Conservation (phyloP, 1,140 invertebrate species). For the Drosophila saltans region DNA sequence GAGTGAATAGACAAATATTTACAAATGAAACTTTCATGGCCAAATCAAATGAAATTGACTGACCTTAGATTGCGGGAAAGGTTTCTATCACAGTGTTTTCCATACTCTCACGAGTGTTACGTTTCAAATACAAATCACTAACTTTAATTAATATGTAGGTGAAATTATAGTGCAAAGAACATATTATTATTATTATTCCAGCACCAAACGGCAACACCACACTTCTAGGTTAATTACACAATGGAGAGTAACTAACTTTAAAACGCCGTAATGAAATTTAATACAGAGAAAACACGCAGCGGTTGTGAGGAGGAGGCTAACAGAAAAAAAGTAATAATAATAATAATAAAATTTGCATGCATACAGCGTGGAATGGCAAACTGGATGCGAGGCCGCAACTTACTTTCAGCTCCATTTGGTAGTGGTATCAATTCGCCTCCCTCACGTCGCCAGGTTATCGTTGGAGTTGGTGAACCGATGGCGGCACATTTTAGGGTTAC, state of each 20-base stretch:
- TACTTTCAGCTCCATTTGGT: conserved; percentile 86
- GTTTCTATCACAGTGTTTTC: no score
- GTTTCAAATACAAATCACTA: conserved; percentile 12
- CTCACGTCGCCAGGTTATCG: conserved; percentile 92
- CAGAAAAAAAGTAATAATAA: conserved; percentile 12
- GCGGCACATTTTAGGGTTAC: conserved; percentile 92
- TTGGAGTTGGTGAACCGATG: conserved; percentile 91
- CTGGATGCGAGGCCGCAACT: conserved; percentile 28
- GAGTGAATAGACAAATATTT: conserved; percentile 27
- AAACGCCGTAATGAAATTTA: conserved; percentile 57
- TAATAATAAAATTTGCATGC: conserved; percentile 38
- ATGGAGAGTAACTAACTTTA: conserved; percentile 34
- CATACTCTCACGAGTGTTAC: background rate
- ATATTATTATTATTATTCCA: conserved; percentile 23
- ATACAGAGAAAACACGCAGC: conserved; percentile 53
- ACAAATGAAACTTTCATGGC: conserved; percentile 49
- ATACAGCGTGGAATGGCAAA: conserved; percentile 1
- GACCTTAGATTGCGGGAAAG: no score
- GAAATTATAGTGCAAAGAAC: conserved; percentile 36
- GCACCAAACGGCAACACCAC: background rate
- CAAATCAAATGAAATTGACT: conserved; percentile 9
- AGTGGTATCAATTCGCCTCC: conserved; percentile 88
- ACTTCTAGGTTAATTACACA: conserved; percentile 42
- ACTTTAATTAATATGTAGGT: conserved; percentile 9
- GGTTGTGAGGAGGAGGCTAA: conserved; percentile 19